Base-by-base conservation (phyloP, 2,888 invertebrate species). In the Crossocerus cetratus region DNA sequence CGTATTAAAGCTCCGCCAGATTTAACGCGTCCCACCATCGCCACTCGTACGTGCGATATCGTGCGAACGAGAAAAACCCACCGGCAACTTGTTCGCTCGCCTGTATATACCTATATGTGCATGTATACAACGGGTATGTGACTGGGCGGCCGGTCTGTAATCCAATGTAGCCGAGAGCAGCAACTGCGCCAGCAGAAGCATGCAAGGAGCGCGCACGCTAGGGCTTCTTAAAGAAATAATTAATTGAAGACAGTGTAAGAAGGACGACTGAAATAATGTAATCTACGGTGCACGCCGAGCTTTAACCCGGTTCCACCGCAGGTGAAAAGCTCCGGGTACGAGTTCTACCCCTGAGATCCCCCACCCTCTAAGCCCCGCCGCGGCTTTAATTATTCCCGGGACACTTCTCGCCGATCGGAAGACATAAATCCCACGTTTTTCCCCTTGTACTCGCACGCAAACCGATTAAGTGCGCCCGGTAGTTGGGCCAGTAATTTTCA, bases 301-400 rank as follows among this genome's bases (percentile, higher is more conserved):
- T 69, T 58, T 49, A 65, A 73, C 65, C 65, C 16, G 69, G 42
- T 66, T 55, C 45, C 11, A 57, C 16, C 18, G n/a, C 13, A 49
- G 53, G 5, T 62, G 42, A 65, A 59, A 72, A 60, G 23, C 20
- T 45, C 22, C 11, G 14, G 22, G 32, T 23, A 20, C 60, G 60
- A 22, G 60, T 59, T 65, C 61, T 55, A 14, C 44, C 13, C 23
- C 42, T n/a, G 45, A 5, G 3, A 18, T 32, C 14, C 11, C 58
- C 18, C 59, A 42, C 60, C 58, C 54, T 23, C 60, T 21, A 58
- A 67, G 66, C 61, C 69, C 64, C 61, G 59, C 69, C 32, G n/a
- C n/a, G 61, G 69, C 72, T 72, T 79, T 81, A 81, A 81, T 81
- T 81, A 81, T 77, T 80, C 75, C 70, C 64, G 57, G 56, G 74